Percentiles rank a stretch among this genome's conserved stretches.
phyloP scores from a whole-genome alignment of 2,888 invertebrate species.

The Lasius fuliginosus region DNA sequence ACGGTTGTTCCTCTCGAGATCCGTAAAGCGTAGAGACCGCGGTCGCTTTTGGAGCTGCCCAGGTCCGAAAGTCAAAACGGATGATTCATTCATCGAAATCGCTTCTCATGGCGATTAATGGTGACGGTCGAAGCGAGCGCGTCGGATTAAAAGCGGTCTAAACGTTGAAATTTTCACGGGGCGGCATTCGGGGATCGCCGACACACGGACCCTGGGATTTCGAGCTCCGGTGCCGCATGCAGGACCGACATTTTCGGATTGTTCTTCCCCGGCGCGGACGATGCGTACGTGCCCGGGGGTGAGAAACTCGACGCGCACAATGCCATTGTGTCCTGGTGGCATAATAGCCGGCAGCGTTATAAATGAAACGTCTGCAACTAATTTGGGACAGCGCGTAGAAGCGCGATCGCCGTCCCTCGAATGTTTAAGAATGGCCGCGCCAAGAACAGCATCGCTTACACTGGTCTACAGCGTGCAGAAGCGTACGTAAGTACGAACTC shows the following conservation, averaged over 20 bases:
- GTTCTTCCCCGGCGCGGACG: conserved; percentile 63
- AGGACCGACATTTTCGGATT: conserved; percentile 60
- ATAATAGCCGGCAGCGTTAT: conserved; percentile 82
- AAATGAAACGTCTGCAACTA: conserved; percentile 84
- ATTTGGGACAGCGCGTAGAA: conserved; percentile 78
- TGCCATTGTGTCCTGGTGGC: conserved; percentile 79
- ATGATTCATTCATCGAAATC: conserved; percentile 76
- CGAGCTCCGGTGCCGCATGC: conserved; percentile 59
- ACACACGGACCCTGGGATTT: conserved; percentile 2
- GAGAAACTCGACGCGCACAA: conserved; percentile 75
- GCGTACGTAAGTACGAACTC: background rate
- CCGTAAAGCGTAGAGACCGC: conserved; percentile 40
- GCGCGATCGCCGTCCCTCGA: conserved; percentile 47
- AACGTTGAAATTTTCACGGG: conserved; percentile 81
- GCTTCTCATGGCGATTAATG: conserved; percentile 77
- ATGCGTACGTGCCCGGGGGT: conserved; percentile 54
- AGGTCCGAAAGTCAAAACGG: conserved; percentile 60
- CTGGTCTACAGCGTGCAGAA: conserved; percentile 14
- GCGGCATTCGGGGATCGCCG: conserved; percentile 36
- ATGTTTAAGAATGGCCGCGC: conserved; percentile 16
- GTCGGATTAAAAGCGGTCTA: conserved; percentile 75
- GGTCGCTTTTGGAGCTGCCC: background rate
- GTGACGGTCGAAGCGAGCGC: conserved; percentile 66
- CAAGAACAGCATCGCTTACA: conserved; percentile 62
- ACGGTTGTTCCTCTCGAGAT: conserved; percentile 60